These are phyloP conservation scores for cat (Felis catus) DNA, from an alignment of 2,113 vertebrate species.

Conservation along the genomic window F.catus_Fca126_mat1.0 CM031419.1:133502001-133502500, in stretches of 20 bases:
- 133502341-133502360: background rate
- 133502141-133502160: conserved; percentile 7
- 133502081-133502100: background rate
- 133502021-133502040: background rate
- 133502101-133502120: background rate
- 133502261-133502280: background rate
- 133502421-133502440: conserved; percentile 16
- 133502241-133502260: background rate
- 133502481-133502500: background rate
- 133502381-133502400: background rate
- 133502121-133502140: background rate
- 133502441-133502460: background rate
- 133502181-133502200: background rate
- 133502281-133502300: background rate
- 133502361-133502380: background rate
- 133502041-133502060: background rate
- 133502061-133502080: background rate
- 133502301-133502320: background rate
- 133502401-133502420: background rate
- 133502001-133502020: background rate
- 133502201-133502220: background rate
- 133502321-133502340: background rate
- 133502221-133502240: background rate
- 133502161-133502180: background rate
- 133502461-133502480: background rate